A percentile compares a stretch with the other conserved stretches of the same genome.
Conservation (phyloP, 2,888 invertebrate species). For the Ariolimax columbianus region DNA sequence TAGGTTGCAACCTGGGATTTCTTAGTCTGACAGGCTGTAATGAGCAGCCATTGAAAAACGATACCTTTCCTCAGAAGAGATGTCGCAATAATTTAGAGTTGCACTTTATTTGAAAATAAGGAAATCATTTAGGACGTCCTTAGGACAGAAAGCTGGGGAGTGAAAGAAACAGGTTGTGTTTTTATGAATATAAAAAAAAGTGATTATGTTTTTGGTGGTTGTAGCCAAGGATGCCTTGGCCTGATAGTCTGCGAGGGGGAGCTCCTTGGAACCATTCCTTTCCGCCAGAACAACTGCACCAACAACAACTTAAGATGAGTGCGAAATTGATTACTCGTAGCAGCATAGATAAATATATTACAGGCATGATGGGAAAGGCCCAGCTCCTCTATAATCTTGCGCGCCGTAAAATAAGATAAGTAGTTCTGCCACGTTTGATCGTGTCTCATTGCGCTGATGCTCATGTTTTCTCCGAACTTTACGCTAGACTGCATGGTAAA, state of each 20-base stretch:
- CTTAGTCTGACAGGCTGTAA: too few relatives aligned
- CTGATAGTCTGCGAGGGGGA: slow-evolving; percentile 21
- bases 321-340: slow-evolving; percentile 66
- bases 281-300: slow-evolving; percentile 37
- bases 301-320: slow-evolving; percentile 45
- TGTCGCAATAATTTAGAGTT: too few relatives aligned
- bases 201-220: neutral
- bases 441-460: slow-evolving; percentile 60
- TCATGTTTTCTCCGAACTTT: slow-evolving; percentile 61
- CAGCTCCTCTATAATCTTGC: slow-evolving; percentile 71
- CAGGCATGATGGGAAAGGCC: slow-evolving; percentile 76
- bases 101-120: neutral
- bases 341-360: slow-evolving; percentile 71
- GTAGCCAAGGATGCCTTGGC: slow-evolving; percentile 22
- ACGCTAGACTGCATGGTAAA: slow-evolving; percentile 65
- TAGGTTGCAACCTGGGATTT: too few relatives aligned
- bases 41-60: too few relatives aligned
- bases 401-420: slow-evolving; percentile 66
- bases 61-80: too few relatives aligned
- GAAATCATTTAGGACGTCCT: neutral
- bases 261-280: slow-evolving; percentile 17
- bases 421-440: slow-evolving; percentile 71
- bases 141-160: neutral
- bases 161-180: neutral
- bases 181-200: neutral